Conservation (phyloP, 2,888 invertebrate genomes). For the Scelioninae gen. 2 region DNA sequence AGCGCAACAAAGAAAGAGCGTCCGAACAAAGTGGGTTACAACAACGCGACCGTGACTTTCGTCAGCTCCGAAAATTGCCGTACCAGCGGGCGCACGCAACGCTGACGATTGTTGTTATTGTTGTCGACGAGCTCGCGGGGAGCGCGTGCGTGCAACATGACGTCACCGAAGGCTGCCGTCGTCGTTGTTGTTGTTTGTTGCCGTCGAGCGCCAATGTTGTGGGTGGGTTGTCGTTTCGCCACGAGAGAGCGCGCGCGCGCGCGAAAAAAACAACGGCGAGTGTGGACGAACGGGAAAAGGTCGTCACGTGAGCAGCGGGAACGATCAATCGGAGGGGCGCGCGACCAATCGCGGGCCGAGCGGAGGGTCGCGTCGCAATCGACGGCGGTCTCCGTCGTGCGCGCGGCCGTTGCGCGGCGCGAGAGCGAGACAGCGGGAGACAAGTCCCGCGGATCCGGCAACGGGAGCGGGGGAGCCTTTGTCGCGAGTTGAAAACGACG, state of each 20-base stretch:
- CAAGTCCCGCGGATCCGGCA: no score
- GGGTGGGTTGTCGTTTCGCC: conserved; percentile 29
- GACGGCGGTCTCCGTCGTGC: no score
- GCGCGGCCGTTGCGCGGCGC: no score
- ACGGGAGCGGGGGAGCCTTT: no score
- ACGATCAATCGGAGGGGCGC: conserved; percentile 64
- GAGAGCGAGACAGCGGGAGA: no score
- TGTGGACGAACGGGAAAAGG: conserved; percentile 69
- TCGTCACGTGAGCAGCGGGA: conserved; percentile 70
- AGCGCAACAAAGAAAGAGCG: conserved; percentile 11
- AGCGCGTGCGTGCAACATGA: conserved; percentile 12
- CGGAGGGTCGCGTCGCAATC: no score
- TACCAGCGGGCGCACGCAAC: conserved; percentile 19
- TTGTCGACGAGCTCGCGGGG: conserved; percentile 53
- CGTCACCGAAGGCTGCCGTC: conserved; percentile 27
- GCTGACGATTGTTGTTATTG: conserved; percentile 67
- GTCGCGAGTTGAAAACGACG: no score
- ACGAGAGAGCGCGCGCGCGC: conserved; percentile 64
- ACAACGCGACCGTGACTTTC: conserved; percentile 69
- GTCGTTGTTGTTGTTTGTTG: conserved; percentile 3
- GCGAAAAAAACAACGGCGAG: conserved; percentile 63
- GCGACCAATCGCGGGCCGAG: conserved; percentile 43
- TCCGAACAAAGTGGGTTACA: conserved; percentile 38
- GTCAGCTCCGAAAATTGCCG: conserved; percentile 60
- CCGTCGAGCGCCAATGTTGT: neutral